Evolutionary conservation across 2,888 invertebrate genomes (phyloP), one percentile per base, ranked within the genome.

Genomic region (Scrobipalpa atriplicella): DNA sequence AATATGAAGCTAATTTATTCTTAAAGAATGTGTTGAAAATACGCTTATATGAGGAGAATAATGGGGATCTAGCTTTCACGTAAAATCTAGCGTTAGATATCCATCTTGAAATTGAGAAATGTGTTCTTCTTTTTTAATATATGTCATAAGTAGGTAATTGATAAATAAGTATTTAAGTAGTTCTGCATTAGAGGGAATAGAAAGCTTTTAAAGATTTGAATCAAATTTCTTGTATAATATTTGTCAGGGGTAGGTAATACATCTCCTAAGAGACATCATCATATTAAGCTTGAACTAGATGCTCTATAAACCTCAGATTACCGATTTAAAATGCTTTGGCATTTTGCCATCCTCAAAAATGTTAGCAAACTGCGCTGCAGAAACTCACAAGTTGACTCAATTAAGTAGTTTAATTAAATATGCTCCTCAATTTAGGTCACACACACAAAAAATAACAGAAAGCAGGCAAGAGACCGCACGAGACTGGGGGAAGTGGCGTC

Each of bases 1-100:
- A 21, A 56, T 21, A 56, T 56, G 11, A 13, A 11, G 29, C 54
- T 56, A 56, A 56, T 56, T 56, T 21, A 56, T 56, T 21, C 13
- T 21, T 2, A 21, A 11, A 29, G 11, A 56, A 29, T 29, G 54
- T 56, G 54, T 56, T 11, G 54, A 56, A 56, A 29, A 29, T 21
- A 29, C 21, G 21, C 21, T 56, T 29, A 21, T 13, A 21, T 13
- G 29, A 13, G 11, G 3, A 56, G 29, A 56, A 21, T 1, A 13
- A 56, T 21, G 13, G 21, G 21, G 6, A 56, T 21, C 9, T 21
- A 13, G 21, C 19, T 19, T 19, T 19, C 18, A 10, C 2, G 13
- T 13, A 2, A 2, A 56, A 10, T 56, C 21, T 10, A 21, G 11
- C 10, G 21, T 21, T 21, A 13, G 2, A 13, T 21, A 56, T 56